Percentiles rank a stretch among this genome's conserved stretches.
phyloP scores from a whole-genome alignment of 2,888 invertebrate genomes.

The Xestia ashworthii region DNA sequence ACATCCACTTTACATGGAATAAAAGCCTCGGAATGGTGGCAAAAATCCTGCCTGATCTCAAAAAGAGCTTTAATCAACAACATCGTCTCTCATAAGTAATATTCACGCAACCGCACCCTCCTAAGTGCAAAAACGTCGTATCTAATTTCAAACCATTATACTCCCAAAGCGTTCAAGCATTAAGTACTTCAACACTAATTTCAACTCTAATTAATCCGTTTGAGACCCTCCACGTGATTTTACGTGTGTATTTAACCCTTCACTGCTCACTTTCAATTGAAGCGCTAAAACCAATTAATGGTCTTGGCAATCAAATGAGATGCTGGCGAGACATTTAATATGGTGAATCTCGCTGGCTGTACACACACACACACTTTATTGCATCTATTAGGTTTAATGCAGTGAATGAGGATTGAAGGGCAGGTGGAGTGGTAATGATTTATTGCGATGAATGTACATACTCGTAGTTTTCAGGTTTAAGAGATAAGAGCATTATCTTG shows the following conservation, averaged over 20 bases:
- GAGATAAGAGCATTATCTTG: neutral
- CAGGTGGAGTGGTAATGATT: constrained; percentile 22
- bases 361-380: constrained; percentile 62
- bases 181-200: constrained; percentile 33
- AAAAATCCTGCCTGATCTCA: neutral
- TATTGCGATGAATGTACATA: neutral
- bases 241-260: constrained; percentile 55
- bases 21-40: neutral
- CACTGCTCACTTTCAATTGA: constrained; percentile 58
- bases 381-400: constrained; percentile 56
- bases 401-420: constrained; percentile 31
- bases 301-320: constrained; percentile 51
- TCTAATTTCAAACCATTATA: constrained; percentile 9
- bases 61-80: constrained; percentile 16
- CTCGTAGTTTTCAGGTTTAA: neutral
- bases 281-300: constrained; percentile 65
- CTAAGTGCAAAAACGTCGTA: constrained; percentile 10
- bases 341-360: constrained; percentile 33
- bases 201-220: constrained; percentile 46
- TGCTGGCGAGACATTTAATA: constrained; percentile 43
- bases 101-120: neutral
- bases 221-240: constrained; percentile 50
- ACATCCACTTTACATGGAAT: neutral
- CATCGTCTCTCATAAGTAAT: constrained; percentile 1
- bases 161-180: constrained; percentile 23